A percentile compares a stretch with the other conserved stretches of the same genome.
Conservation (phyloP, 2,797 vertebrate species). For the Acridotheres tristis region DNA sequence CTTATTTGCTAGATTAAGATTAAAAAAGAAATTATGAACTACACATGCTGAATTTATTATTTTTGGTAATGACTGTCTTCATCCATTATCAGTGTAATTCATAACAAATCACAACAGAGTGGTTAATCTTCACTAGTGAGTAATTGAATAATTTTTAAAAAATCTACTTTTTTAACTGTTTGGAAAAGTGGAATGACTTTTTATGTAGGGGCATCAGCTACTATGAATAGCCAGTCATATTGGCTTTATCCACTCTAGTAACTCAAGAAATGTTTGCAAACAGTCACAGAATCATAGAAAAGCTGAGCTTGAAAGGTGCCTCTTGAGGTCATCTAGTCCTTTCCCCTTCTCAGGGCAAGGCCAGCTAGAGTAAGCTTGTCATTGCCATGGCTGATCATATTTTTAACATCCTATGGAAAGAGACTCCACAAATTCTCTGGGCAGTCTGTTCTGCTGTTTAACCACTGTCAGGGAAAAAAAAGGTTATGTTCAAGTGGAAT, state of each 20-base stretch:
- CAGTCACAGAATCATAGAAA: not conserved
- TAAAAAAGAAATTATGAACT: not conserved
- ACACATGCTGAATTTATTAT: not conserved
- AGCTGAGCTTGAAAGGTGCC: not conserved
- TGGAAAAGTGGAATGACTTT: not conserved
- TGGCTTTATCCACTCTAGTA: not conserved
- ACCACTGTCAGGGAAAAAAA: not conserved
- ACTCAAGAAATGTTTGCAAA: not conserved
- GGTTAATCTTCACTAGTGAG: not conserved
- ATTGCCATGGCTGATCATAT: not conserved
- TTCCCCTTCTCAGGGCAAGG: not conserved
- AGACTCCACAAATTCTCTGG: not conserved
- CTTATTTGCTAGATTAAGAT: not conserved
- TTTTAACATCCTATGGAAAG: not conserved
- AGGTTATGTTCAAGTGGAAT: not conserved
- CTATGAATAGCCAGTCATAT: not conserved
- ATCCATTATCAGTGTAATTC: not conserved
- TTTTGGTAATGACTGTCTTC: not conserved
- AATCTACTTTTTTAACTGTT: not conserved
- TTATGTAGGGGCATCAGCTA: not conserved
- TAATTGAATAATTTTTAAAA: not conserved
- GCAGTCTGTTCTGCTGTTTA: not conserved
- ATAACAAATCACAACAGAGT: not conserved
- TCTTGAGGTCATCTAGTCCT: not conserved
- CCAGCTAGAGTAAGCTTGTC: not conserved